Base-by-base conservation (phyloP, 1,140 invertebrate species). In the Globodera rostochiensis region DNA sequence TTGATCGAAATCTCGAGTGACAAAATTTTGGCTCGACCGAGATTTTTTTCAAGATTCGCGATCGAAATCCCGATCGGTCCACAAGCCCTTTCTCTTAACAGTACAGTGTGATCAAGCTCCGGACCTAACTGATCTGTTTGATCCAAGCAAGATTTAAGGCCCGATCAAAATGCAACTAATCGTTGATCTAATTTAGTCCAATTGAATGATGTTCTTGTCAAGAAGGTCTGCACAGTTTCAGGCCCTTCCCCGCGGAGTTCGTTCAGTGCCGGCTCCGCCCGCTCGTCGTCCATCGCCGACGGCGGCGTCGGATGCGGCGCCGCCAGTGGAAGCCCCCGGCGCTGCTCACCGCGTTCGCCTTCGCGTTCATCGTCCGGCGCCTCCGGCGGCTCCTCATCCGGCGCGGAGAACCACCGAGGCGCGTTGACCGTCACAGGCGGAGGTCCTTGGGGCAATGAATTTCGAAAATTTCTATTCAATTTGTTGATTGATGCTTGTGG, bases 291-390 rank as follows among this genome's bases (percentile, higher is more conserved):
- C 9, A 15, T 8, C 46, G 11, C 69, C 19, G 69, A 9, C 69
- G 25, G n/a, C 25, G 69, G 69, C 46, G 21, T n/a, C n/a, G 9
- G 36, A 9, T 9, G 25, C 36, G 69, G 36, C 36, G 25, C 9
- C 25, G 69, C 69, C n/a, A 36, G 36, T 7, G n/a, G 8, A 69
- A 21, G 67, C 19, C 19, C 67, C 7, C 67, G 15, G 9, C 8
- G n/a, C 9, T 7, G 25, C 21, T 36, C 69, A 19, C 57, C 57
- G 5, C 57, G 19, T 19, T 71, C 69, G 25, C 25, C 8, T 4
- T 71, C 69, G 25, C 69, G 69, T 6, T 71, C 69, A 6, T 71
- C 69, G 25, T 71, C 69, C 11, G 69, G 25, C 25, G 69, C 69
- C 46, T 71, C 69, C 69, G 69, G 36, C 69, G 69, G n/a, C 36